phyloP scores from a whole-genome alignment of 2,113 vertebrate genomes.

The Heterochromis multidens region DNA sequence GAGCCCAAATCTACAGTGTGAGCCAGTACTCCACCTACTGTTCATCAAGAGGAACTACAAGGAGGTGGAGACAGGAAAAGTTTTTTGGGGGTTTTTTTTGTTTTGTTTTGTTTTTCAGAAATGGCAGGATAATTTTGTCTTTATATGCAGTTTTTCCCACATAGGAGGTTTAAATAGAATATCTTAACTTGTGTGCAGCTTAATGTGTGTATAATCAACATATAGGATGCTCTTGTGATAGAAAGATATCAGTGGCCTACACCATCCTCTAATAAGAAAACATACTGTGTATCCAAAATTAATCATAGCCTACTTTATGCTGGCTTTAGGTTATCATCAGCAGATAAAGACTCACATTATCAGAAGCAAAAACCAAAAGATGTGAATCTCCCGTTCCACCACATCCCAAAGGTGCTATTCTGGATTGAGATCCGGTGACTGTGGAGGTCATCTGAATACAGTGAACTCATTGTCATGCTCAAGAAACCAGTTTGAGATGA shows the following conservation, averaged over 20 bases:
- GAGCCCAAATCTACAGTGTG: not conserved
- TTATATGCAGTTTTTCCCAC: not conserved
- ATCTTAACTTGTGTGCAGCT: not conserved
- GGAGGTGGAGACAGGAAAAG: too few species aligned
- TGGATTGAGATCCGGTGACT: too few species aligned
- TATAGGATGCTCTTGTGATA: not conserved
- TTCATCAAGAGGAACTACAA: not conserved
- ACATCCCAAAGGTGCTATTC: too few species aligned
- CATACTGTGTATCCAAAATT: too few species aligned
- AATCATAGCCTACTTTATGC: too few species aligned
- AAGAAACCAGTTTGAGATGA: too few species aligned
- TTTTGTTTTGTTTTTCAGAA: fast-evolving
- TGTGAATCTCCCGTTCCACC: too few species aligned
- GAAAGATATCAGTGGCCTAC: not conserved
- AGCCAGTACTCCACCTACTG: conserved; percentile 1
- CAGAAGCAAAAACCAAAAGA: too few species aligned
- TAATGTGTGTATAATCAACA: not conserved
- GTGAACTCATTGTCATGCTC: too few species aligned
- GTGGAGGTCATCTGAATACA: too few species aligned
- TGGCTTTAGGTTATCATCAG: too few species aligned
- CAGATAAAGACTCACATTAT: not conserved
- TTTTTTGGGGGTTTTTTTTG: not conserved
- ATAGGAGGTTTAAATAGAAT: not conserved
- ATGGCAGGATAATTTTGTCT: not conserved
- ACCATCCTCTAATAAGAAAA: too few species aligned